Conservation (phyloP, 2,888 invertebrate genomes). For the Eristalis intricaria region DNA sequence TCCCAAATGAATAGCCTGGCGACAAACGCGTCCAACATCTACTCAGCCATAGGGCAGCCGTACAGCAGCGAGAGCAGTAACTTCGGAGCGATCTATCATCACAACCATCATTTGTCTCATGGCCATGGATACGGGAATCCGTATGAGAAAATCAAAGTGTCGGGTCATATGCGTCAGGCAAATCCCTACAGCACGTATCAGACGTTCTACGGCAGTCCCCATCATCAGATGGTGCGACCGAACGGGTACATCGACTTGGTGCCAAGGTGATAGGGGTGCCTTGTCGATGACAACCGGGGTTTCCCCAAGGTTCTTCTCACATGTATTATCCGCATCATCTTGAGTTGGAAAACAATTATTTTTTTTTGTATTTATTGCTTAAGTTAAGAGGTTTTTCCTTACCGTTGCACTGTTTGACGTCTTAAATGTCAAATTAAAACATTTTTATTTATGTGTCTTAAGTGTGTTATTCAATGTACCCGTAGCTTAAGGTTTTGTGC, state of each 20-base stretch:
- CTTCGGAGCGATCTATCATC: constrained; percentile 81
- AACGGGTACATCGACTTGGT: constrained; percentile 81
- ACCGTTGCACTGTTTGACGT: constrained; percentile 33
- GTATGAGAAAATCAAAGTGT: constrained; percentile 81
- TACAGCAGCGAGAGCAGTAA: constrained; percentile 80
- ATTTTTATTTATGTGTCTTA: background rate
- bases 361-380: constrained; percentile 53
- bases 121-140: constrained; percentile 78
- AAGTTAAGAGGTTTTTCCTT: constrained; percentile 27
- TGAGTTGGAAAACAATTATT: constrained; percentile 32
- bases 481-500: constrained; percentile 11
- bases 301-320: background rate
- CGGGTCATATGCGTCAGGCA: constrained; percentile 72
- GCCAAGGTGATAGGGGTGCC: constrained; percentile 76
- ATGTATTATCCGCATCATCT: constrained; percentile 42
- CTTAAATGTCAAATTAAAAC: constrained; percentile 35
- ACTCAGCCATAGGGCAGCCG: constrained; percentile 79
- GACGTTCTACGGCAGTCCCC: constrained; percentile 78
- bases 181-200: constrained; percentile 80
- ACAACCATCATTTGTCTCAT: constrained; percentile 76
- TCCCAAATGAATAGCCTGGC: constrained; percentile 70
- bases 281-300: background rate
- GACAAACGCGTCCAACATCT: constrained; percentile 77
- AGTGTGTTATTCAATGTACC: background rate
- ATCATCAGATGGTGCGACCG: constrained; percentile 78